Evolutionary conservation across 2,888 invertebrate genomes (phyloP).

Genomic region (Synanthedon andrenaeformis): DNA sequence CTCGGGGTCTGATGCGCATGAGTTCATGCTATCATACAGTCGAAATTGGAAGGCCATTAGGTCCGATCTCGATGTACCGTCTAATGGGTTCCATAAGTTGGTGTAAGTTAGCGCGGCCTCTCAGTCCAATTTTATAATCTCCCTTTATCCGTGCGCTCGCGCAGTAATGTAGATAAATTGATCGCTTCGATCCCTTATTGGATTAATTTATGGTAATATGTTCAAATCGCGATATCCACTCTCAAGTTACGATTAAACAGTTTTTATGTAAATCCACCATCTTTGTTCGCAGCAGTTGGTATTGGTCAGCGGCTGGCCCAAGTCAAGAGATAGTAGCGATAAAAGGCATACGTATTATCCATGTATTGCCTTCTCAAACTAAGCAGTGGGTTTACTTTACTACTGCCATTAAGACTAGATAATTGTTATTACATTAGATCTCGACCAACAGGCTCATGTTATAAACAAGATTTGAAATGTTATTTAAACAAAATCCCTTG

Average conservation of each 20-base stretch:
- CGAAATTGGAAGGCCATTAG: too few relatives aligned
- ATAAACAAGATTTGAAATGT: too few relatives aligned
- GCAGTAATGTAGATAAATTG: constrained; percentile 51
- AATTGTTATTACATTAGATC: too few relatives aligned
- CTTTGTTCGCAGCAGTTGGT: constrained; percentile 50
- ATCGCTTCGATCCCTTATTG: constrained; percentile 50
- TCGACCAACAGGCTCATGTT: too few relatives aligned
- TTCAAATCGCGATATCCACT: constrained; percentile 48
- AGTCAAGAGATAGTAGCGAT: constrained; percentile 3
- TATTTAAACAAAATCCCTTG: too few relatives aligned
- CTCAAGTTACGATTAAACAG: constrained; percentile 59
- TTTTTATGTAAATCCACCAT: constrained; percentile 63
- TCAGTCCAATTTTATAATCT: constrained; percentile 3
- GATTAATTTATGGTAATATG: constrained; percentile 54
- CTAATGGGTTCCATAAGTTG: constrained; percentile 42
- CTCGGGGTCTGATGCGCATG: too few relatives aligned
- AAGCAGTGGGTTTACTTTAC: too few relatives aligned
- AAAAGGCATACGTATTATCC: background rate
- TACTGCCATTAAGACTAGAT: too few relatives aligned
- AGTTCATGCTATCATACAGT: too few relatives aligned
- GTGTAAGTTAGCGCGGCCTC: constrained; percentile 20
- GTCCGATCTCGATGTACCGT: constrained; percentile 9
- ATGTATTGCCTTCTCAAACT: background rate
- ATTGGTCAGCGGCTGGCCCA: constrained; percentile 15
- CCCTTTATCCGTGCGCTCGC: constrained; percentile 30